Conservation (phyloP, 2,797 vertebrate species). For the Periparus ater region DNA sequence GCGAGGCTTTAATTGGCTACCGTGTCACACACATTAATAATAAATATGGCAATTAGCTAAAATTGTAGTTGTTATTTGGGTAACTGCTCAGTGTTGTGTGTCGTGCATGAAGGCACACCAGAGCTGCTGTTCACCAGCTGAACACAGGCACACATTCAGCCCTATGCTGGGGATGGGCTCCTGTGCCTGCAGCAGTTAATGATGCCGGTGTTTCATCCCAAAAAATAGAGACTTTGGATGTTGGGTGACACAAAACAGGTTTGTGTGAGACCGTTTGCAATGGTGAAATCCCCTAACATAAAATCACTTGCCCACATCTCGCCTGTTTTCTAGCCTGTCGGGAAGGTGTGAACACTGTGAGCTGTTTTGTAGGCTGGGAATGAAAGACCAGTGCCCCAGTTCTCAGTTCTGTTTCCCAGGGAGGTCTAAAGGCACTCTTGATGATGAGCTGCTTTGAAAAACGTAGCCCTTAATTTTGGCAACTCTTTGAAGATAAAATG, state of each 20-base stretch:
- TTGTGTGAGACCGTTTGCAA: neutral
- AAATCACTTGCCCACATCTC: neutral
- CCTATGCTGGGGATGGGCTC: neutral
- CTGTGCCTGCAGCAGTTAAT: neutral
- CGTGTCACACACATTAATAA: neutral
- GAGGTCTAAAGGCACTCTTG: neutral
- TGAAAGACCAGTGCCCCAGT: neutral
- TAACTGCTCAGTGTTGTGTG: neutral
- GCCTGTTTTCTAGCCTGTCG: neutral
- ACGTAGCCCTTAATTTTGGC: neutral
- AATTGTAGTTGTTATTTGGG: neutral
- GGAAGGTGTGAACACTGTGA: neutral
- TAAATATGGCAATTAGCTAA: neutral
- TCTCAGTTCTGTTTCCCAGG: neutral
- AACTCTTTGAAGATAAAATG: neutral
- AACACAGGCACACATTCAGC: neutral
- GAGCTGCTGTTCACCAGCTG: accelerated
- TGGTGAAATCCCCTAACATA: neutral
- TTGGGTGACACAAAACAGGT: neutral
- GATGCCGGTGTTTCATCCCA: accelerated
- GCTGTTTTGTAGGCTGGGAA: neutral
- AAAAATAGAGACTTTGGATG: accelerated
- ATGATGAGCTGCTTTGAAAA: neutral
- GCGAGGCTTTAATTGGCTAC: neutral
- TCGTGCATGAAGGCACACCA: neutral